Evolutionary conservation across 2,113 vertebrate species (phyloP).

Genomic region (Otocyon megalotis): DNA sequence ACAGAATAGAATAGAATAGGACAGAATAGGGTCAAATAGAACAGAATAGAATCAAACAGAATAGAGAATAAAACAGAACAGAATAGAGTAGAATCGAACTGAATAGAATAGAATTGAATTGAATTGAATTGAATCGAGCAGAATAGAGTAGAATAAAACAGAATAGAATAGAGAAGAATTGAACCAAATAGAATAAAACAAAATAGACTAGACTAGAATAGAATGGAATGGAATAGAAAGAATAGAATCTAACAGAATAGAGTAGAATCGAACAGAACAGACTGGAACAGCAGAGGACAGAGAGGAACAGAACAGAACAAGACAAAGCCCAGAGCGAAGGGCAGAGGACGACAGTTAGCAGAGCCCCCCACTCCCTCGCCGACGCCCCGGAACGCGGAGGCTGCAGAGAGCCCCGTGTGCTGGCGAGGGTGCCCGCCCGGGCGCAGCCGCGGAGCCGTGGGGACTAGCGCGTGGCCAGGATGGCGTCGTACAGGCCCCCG

Average conservation of each 20-base stretch:
- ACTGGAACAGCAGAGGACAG: background rate
- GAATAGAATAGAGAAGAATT: too few species aligned
- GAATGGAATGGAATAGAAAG: too few species aligned
- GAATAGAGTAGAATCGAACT: rapidly evolving
- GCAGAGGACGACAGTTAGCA: rapidly evolving
- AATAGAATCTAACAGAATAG: background rate
- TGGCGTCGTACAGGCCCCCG: conserved; percentile 89
- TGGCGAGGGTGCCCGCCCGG: rapidly evolving
- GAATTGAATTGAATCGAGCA: too few species aligned
- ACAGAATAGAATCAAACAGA: too few species aligned
- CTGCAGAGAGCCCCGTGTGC: rapidly evolving
- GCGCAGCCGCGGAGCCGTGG: rapidly evolving
- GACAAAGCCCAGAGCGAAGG: rapidly evolving
- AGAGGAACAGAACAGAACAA: too few species aligned
- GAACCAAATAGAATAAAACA: too few species aligned
- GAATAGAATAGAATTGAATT: too few species aligned
- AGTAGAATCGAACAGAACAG: background rate
- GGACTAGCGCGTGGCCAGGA: conserved; percentile 88
- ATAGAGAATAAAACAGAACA: too few species aligned
- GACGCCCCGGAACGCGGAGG: rapidly evolving
- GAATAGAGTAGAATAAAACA: too few species aligned
- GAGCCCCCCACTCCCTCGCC: background rate
- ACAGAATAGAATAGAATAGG: too few species aligned
- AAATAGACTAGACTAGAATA: too few species aligned
- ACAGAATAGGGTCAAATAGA: too few species aligned